A percentile compares a stretch with the other conserved stretches of the same genome.
Conservation (phyloP, 2,797 vertebrate genomes). For the Pteronotus mesoamericanus region DNA sequence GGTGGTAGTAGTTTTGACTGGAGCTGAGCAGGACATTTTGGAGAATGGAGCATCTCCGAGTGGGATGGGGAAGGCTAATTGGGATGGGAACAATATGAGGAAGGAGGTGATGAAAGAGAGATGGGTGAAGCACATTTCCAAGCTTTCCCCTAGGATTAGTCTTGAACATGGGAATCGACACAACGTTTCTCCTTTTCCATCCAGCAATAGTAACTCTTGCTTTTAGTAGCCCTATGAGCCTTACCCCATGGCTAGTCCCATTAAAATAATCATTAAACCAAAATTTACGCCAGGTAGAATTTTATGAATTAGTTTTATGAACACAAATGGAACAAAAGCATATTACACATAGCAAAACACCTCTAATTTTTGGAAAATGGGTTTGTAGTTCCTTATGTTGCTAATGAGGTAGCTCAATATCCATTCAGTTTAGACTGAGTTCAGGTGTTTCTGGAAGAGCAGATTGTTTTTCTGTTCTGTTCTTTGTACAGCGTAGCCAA, state of each 20-base stretch:
- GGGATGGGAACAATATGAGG: neutral
- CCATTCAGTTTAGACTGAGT: neutral
- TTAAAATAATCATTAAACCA: neutral
- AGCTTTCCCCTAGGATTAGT: neutral
- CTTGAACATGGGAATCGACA: neutral
- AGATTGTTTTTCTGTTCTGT: slow-evolving; percentile 15
- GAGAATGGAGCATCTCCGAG: neutral
- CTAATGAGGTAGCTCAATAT: neutral
- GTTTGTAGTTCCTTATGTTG: neutral
- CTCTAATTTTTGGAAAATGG: neutral
- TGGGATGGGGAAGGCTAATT: neutral
- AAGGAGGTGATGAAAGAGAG: neutral
- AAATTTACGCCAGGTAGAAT: neutral
- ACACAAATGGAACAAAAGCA: neutral
- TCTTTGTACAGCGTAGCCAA: slow-evolving; percentile 59
- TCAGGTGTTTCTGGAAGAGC: neutral
- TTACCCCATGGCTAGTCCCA: neutral
- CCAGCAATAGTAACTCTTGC: neutral
- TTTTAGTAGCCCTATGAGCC: neutral
- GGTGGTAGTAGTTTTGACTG: neutral
- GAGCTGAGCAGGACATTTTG: neutral
- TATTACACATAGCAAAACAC: neutral
- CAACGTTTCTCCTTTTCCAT: neutral
- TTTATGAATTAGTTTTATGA: neutral
- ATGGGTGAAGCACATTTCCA: neutral